phyloP scores from a whole-genome alignment of 2,113 vertebrate species.

The Melanostigma gelatinosum region DNA sequence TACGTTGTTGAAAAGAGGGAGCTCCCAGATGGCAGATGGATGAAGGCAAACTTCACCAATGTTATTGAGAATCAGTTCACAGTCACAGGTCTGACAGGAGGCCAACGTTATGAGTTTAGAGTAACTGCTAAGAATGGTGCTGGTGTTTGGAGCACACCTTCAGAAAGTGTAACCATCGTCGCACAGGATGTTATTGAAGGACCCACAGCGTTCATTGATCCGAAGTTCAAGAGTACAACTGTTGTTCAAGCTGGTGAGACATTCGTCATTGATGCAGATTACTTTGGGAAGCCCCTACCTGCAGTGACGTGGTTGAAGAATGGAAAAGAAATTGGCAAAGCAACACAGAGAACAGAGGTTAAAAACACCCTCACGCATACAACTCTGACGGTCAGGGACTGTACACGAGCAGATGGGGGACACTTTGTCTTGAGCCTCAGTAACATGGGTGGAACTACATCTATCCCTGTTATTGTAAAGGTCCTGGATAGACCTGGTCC shows the following conservation, averaged over 20 bases:
- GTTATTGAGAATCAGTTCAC: slow-evolving; percentile 94
- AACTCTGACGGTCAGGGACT: slow-evolving; percentile 90
- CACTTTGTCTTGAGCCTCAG: slow-evolving; percentile 91
- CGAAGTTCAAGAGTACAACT: slow-evolving; percentile 91
- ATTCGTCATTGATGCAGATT: slow-evolving; percentile 93
- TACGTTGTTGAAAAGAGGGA: slow-evolving; percentile 96
- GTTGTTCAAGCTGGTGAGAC: slow-evolving; percentile 92
- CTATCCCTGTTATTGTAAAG: slow-evolving; percentile 92
- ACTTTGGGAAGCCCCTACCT: slow-evolving; percentile 94
- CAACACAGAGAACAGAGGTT: slow-evolving; percentile 91
- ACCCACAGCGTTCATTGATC: slow-evolving; percentile 90
- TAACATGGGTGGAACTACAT: slow-evolving; percentile 93
- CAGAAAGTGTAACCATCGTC: slow-evolving; percentile 91
- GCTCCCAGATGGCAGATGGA: slow-evolving; percentile 94
- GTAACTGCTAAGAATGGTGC: slow-evolving; percentile 97
- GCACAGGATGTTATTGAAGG: slow-evolving; percentile 97
- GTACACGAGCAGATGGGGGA: slow-evolving; percentile 91
- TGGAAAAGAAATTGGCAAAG: slow-evolving; percentile 92
- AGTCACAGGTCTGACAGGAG: slow-evolving; percentile 91
- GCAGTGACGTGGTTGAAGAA: slow-evolving; percentile 92
- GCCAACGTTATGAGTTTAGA: slow-evolving; percentile 93
- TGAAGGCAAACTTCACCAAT: slow-evolving; percentile 98
- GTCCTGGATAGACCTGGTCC: slow-evolving; percentile 96
- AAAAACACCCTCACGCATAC: slow-evolving; percentile 92
- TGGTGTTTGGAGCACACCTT: slow-evolving; percentile 92